Base-by-base conservation (phyloP, 2,797 vertebrate species). In the Champsocephalus gunnari region DNA sequence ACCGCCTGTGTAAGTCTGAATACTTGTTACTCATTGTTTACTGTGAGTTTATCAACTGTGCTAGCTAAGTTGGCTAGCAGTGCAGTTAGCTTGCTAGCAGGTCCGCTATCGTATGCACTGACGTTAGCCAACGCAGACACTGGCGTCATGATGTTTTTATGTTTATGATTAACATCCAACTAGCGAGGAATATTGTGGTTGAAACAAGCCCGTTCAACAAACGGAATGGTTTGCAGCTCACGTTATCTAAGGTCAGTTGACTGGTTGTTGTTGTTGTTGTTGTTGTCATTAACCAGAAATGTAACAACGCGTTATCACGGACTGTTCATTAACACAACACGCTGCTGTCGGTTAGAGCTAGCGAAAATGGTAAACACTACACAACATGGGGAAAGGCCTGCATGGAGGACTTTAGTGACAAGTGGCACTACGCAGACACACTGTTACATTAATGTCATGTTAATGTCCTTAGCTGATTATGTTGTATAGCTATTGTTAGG, bases 41-140 rank as follows among this genome's bases (percentile, higher is more conserved):
- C 58, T 6, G 41, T 28, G 71, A 88, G 80, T 91, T 92, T 72
- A 55, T 67, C 49, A 91, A 91, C 81, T 91, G 83, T 86, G 84
- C 71, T 71, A 79, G 89, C 85, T 75, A 78, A 89, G 79, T 85
- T 87, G 81, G 84, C 84, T 89, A 88, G 83, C 75, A 61, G 59
- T 73, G 54, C 64, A 12, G 51, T 54, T 92, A 91, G 88, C 89
- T n/a, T 47, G 86, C 66, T 92, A 93, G 87, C 88, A 55, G 63
- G 61, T 6, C 66, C 60, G 79, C 76, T 85, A 90, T 77, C 91
- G 88, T 79, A 21, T 75, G 75, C 79, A 0, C 85, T 89, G 87
- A 91, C 83, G 88, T 89, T 86, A 70, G 69, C 77, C 80, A 75
- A 79, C 89, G 87, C 88, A 86, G 76, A 80, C 51, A 85, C 55